Conservation (phyloP, 2,113 vertebrate species). For the Picathartes gymnocephalus region DNA sequence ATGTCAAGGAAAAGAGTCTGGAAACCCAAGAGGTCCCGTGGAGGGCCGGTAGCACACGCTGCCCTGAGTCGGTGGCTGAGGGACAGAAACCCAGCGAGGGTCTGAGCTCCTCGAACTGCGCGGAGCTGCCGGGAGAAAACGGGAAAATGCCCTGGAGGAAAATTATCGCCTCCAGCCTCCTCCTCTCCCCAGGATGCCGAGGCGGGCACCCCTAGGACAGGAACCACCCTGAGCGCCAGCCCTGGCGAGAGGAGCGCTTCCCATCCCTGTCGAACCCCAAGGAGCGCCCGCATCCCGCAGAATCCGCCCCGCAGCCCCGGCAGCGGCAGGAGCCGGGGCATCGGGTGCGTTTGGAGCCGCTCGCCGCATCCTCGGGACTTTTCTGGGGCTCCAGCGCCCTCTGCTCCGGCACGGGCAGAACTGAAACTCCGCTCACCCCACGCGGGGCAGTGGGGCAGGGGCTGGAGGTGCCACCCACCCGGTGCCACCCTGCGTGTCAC, state of each 20-base stretch:
- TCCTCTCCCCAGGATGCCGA: rapidly evolving
- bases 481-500: rapidly evolving
- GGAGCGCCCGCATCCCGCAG: neutral
- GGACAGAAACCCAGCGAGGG: neutral
- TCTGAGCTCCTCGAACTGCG: neutral
- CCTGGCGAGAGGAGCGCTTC: rapidly evolving
- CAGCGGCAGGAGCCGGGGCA: neutral
- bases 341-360: neutral
- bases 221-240: neutral
- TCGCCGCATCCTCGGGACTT: neutral
- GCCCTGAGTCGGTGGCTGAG: neutral
- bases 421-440: neutral
- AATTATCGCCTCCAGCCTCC: neutral
- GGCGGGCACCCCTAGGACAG: neutral
- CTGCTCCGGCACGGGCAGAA: conserved; percentile 28
- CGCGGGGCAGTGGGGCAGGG: neutral
- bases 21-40: rapidly evolving
- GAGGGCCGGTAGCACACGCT: rapidly evolving
- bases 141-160: neutral
- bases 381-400: conserved; percentile 48
- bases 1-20: neutral
- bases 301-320: rapidly evolving
- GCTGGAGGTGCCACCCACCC: neutral
- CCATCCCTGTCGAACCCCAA: rapidly evolving
- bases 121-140: neutral